Percentiles rank a stretch among this genome's conserved stretches.
phyloP scores from a whole-genome alignment of 2,888 invertebrate genomes.

The Agrilus mali region DNA sequence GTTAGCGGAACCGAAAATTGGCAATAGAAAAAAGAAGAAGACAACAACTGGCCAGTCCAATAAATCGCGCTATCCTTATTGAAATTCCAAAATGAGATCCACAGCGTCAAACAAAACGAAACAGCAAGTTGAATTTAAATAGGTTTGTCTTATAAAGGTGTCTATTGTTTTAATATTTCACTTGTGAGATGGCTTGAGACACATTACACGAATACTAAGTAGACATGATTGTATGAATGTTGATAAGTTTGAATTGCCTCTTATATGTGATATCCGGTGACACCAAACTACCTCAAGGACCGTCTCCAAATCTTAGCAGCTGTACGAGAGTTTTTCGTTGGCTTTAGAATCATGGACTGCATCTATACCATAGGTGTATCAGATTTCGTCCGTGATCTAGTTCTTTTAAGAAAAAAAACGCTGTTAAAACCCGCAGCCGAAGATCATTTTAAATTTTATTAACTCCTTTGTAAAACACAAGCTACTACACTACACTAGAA shows the following conservation, averaged over 20 bases:
- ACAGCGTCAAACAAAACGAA: conserved; percentile 3
- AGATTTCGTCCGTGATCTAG: too few species aligned
- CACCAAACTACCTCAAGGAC: conserved; percentile 15
- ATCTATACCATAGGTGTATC: too few species aligned
- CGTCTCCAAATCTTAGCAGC: conserved; percentile 3
- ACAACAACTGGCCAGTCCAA: conserved; percentile 1
- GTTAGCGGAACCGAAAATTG: too few species aligned
- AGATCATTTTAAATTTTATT: background rate
- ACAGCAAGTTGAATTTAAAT: conserved; percentile 12
- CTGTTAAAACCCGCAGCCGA: background rate
- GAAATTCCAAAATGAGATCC: conserved; percentile 4
- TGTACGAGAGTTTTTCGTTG: conserved; percentile 7
- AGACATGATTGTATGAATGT: conserved; percentile 17
- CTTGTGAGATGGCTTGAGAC: conserved; percentile 14
- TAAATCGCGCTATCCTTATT: conserved; percentile 2
- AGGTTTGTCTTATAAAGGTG: conserved; percentile 12
- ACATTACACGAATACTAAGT: conserved; percentile 17
- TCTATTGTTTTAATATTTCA: conserved; percentile 17
- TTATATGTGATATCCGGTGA: conserved; percentile 23
- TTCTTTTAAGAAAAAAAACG: too few species aligned
- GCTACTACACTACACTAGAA: too few species aligned
- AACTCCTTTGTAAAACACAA: background rate
- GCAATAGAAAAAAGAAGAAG: background rate
- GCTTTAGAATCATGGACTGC: background rate
- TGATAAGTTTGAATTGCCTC: conserved; percentile 21